Conservation (phyloP, 1,140 invertebrate genomes). For the Phthorimaea operculella region DNA sequence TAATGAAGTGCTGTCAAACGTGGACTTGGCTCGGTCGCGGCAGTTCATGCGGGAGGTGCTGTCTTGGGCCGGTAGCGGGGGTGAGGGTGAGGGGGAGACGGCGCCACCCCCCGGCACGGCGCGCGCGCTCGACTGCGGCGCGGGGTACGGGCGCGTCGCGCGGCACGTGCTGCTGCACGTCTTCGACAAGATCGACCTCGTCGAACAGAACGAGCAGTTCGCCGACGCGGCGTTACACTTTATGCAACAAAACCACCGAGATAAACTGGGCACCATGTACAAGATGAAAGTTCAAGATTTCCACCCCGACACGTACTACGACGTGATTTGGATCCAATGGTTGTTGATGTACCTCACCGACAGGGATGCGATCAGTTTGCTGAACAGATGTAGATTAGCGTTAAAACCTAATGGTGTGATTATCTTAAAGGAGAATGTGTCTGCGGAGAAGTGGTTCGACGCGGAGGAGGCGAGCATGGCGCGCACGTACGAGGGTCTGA, state of each 20-base stretch:
- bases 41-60: too few relatives aligned
- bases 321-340: conserved; percentile 99
- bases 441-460: too few relatives aligned
- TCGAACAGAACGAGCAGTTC: conserved; percentile 87
- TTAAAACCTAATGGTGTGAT: conserved; percentile 83
- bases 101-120: conserved; percentile 70
- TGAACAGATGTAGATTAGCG: conserved; percentile 77
- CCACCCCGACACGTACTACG: conserved; percentile 79
- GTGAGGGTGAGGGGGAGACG: too few relatives aligned
- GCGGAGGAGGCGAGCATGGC: too few relatives aligned
- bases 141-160: conserved; percentile 95
- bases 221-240: conserved; percentile 42
- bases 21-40: too few relatives aligned
- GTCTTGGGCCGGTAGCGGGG: too few relatives aligned
- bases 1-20: too few relatives aligned
- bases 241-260: conserved; percentile 34
- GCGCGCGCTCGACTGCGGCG: conserved; percentile 94
- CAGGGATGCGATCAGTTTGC: conserved; percentile 87
- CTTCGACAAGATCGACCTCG: conserved; percentile 91
- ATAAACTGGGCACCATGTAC: conserved; percentile 72
- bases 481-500: too few relatives aligned
- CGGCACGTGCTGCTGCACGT: conserved; percentile 88
- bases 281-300: conserved; percentile 83
- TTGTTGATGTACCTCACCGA: conserved; percentile 93
- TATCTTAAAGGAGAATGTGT: conserved; percentile 95